A percentile compares a stretch with the other conserved stretches of the same genome.
Conservation (phyloP, 2,797 vertebrate species). For the Malurus splendens region DNA sequence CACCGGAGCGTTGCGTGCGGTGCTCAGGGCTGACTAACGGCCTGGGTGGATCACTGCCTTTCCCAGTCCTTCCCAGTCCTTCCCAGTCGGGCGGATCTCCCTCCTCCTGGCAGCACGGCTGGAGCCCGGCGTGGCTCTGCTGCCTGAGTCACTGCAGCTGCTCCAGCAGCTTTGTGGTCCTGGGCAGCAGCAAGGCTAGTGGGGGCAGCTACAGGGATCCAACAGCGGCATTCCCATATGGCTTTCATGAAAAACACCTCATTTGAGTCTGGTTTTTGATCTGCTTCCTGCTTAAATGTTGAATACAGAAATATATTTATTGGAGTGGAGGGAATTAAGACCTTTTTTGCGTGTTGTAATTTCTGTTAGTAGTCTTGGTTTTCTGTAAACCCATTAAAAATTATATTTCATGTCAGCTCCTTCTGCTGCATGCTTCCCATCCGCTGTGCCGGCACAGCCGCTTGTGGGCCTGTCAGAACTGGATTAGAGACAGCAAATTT, state of each 20-base stretch:
- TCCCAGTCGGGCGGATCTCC: neutral
- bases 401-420: neutral
- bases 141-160: neutral
- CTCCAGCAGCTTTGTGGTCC: neutral
- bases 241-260: neutral
- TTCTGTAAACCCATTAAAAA: neutral
- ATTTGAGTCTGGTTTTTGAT: neutral
- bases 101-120: neutral
- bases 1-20: neutral
- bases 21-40: neutral
- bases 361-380: neutral
- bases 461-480: neutral
- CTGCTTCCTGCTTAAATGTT: neutral
- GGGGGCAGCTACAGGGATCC: neutral
- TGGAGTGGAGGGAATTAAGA: neutral
- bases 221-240: neutral
- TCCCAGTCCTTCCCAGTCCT: neutral
- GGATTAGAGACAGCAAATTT: neutral
- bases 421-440: neutral
- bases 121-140: neutral
- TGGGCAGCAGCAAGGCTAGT: neutral
- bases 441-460: neutral
- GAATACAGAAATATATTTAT: neutral
- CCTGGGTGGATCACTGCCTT: neutral
- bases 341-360: neutral